Evolutionary conservation across 2,888 invertebrate genomes (phyloP).

Genomic region (Epistrophe grossulariae): DNA sequence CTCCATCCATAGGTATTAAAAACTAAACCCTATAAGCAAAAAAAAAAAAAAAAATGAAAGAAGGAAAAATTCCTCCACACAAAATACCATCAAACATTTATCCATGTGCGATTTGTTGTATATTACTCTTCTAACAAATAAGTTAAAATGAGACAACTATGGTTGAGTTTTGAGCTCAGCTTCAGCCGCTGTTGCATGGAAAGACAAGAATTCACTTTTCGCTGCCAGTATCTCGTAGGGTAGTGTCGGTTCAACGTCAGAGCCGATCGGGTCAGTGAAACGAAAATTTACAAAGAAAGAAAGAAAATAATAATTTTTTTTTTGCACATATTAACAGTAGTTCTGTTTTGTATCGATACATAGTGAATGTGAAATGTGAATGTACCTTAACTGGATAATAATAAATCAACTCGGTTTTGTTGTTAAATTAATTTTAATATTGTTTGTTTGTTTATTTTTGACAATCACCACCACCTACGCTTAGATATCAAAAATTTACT

Average conservation of each 20-base stretch:
- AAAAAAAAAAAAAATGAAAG: slow-evolving; percentile 7
- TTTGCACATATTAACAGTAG: neutral
- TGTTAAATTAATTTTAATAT: neutral
- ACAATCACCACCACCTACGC: slow-evolving; percentile 28
- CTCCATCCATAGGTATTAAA: neutral
- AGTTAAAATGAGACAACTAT: slow-evolving; percentile 53
- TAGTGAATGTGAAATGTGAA: neutral
- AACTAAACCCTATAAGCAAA: neutral
- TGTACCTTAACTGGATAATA: slow-evolving; percentile 11
- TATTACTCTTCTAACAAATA: neutral
- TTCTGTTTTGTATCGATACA: neutral
- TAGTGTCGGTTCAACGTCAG: slow-evolving; percentile 84
- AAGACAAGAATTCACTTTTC: slow-evolving; percentile 63
- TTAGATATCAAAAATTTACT: neutral
- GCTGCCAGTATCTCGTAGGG: slow-evolving; percentile 76
- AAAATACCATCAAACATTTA: slow-evolving; percentile 29
- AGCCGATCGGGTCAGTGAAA: slow-evolving; percentile 79
- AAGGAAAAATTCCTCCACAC: slow-evolving; percentile 47
- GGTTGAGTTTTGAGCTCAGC: slow-evolving; percentile 18
- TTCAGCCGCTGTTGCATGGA: slow-evolving; percentile 71
- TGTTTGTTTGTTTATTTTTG: slow-evolving; percentile 3
- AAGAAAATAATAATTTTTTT: slow-evolving; percentile 19
- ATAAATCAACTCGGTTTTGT: neutral
- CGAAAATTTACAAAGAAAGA: slow-evolving; percentile 19
- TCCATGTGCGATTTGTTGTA: slow-evolving; percentile 54